Base-by-base conservation (phyloP, 2,113 vertebrate genomes). In the Mystacornis crossleyi region DNA sequence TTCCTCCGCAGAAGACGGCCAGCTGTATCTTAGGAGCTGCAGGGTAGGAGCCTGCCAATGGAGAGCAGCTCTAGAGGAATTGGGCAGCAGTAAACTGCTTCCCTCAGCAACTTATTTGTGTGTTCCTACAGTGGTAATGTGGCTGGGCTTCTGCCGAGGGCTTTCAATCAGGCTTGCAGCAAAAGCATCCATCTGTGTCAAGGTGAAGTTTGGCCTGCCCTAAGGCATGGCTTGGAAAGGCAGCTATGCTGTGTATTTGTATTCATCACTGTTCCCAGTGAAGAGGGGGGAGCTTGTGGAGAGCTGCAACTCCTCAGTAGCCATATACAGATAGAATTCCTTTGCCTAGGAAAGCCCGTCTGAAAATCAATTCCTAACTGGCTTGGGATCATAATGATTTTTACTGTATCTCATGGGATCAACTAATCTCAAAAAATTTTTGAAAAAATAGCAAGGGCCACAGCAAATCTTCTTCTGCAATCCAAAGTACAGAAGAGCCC, bases 91-190 rank as follows among this genome's bases (percentile, higher is more conserved):
- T 73, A 95, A 95, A 95, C 90, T 92, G 71, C 81, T 96, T 95
- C 89, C 90, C 89, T 89, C 43, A 19, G 92, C 88, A 97, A 81
- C 88, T 96, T 75, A 86, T 95, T 94, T 92, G 82, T 83, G 79
- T 70, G 64, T n/a, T 93, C 72, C 72, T 88, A 10, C 94, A 66
- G 42, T 4, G 16, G 85, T 72, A 72, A 81, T 65, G 53, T 29
- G 25, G 42, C 50, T 74, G 40, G 50, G 50, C 31, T 96, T 94
- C 72, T 95, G 86, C 80, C 77, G 89, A 89, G 60, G 54, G 89
- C 54, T 91, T 82, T 95, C 89, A 91, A 89, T 86, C 89, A 86
- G 19, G 51, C 66, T 60, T 33, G 65, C 70, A 88, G 80, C 8
- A 81, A 89, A 73, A 86, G 60, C 69, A 90, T 92, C 74, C 42